A percentile compares a stretch with the other conserved stretches of the same genome.
These are phyloP conservation scores for Kryptopterus vitreolus DNA, from an alignment of 2,797 vertebrate species.

Conservation along the genomic window DNA sequence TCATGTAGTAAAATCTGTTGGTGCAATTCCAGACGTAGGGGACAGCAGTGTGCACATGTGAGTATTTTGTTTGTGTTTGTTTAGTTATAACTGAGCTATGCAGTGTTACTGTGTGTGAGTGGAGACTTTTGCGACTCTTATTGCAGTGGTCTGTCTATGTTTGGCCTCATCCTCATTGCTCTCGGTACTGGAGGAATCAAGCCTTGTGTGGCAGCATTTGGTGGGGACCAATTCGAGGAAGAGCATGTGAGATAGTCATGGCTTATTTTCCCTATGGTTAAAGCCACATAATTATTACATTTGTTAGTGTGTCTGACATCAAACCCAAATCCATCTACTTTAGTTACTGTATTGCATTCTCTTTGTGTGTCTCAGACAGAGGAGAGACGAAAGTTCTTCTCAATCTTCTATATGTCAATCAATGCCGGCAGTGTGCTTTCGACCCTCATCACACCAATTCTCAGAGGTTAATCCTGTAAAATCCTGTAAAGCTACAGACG, in stretches of 20 bases:
- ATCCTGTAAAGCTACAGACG: conserved; percentile 47
- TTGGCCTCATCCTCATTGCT: conserved; percentile 89
- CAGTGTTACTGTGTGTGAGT: neutral
- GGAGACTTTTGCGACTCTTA: neutral
- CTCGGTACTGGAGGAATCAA: conserved; percentile 97
- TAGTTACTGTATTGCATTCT: neutral
- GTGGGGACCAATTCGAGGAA: conserved; percentile 95
- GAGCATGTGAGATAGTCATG: conserved; percentile 80
- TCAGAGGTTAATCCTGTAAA: conserved; percentile 81
- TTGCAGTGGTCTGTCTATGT: conserved; percentile 83
- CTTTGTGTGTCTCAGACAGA: conserved; percentile 66
- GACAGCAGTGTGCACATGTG: conserved; percentile 82
- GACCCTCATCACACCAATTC: conserved; percentile 89
- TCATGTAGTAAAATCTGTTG: conserved; percentile 91
- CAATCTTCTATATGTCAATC: conserved; percentile 96
- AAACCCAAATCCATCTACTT: neutral
- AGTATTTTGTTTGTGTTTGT: conserved; percentile 63
- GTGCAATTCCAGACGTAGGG: conserved; percentile 87
- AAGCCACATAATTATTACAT: neutral
- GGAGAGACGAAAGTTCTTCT: conserved; percentile 93
- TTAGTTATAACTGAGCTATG: conserved; percentile 12
- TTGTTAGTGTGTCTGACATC: neutral
- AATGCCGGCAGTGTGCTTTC: conserved; percentile 95
- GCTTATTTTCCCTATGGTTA: neutral
- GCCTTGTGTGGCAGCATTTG: conserved; percentile 95